Evolutionary conservation across 2,888 invertebrate genomes (phyloP), one percentile per base, ranked within the genome.

Genomic region (Ferdinandea cuprea): DNA sequence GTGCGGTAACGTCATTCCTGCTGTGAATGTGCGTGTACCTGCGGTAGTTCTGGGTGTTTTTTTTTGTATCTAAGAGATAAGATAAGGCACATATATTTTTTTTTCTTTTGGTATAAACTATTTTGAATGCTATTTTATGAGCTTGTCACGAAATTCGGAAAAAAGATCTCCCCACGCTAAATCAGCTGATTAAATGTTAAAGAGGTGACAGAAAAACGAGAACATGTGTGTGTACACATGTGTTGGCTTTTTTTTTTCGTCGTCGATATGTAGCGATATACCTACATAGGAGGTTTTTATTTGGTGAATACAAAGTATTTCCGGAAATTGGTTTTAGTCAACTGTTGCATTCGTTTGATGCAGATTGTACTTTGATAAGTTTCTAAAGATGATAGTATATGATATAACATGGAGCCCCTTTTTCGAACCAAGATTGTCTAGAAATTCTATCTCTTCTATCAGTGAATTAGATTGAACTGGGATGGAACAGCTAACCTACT

Each of bases 101-200:
- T n/a, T 28, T 42, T 40, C 52, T 30, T 28, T 37, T n/a, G 15
- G 11, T 46, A n/a, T n/a, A n/a, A 9, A 13, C 21, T 21, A 59
- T 13, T 17, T 46, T 6, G 13, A 46, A 32, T 46, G 17, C 13
- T 46, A 44, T 59, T 44, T 59, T 19, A 8, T 19, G n/a, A n/a
- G 42, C 44, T 19, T 59, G 59, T 54, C 59, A 48, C 59, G 56
- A 46, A 25, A 19, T 15, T 35, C 32, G 13, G 21, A 25, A 48
- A 40, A 11, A 35, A 56, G 32, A 66, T 42, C 42, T 74, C 44
- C 19, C 15, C 52, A 46, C 37, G 9, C 13, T 1, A 21, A 59
- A 81, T 77, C 81, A 81, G 81, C 81, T 81, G 81, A 77, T 77
- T 77, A 81, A 81, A 81, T 59, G 48, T 61, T 68, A 56, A 52